phyloP scores from a whole-genome alignment of 1,140 invertebrate genomes.

The Procambarus virginalis region DNA sequence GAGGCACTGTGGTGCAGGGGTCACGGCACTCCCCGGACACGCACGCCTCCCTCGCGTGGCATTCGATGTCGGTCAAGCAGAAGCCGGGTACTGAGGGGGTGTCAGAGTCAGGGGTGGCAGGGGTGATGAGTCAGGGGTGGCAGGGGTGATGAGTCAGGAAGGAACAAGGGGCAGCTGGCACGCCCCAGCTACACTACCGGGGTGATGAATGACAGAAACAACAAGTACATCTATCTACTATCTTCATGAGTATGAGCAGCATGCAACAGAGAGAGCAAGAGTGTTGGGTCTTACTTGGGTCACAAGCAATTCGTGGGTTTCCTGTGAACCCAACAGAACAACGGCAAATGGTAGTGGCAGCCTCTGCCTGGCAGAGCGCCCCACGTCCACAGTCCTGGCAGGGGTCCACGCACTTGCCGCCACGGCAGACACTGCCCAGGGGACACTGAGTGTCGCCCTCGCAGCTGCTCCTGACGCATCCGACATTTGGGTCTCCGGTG shows the following conservation, averaged over 20 bases:
- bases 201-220: background rate
- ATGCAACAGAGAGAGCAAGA: conserved; percentile 86
- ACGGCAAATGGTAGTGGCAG: conserved; percentile 75
- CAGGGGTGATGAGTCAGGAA: conserved; percentile 39
- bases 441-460: conserved; percentile 55
- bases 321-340: conserved; percentile 71
- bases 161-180: background rate
- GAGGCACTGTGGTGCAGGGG: conserved; percentile 77
- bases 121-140: conserved; percentile 69
- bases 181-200: background rate
- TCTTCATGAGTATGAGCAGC: conserved; percentile 76
- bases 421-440: conserved; percentile 80
- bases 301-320: conserved; percentile 69
- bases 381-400: conserved; percentile 87
- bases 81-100: conserved; percentile 66
- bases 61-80: conserved; percentile 71
- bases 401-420: conserved; percentile 85
- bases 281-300: conserved; percentile 69
- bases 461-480: conserved; percentile 61
- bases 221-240: background rate
- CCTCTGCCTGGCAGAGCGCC: conserved; percentile 83
- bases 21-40: conserved; percentile 71
- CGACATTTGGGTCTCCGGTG: conserved; percentile 58
- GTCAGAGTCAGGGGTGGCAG: conserved; percentile 64
- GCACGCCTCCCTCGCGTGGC: conserved; percentile 73